Evolutionary conservation across 2,888 invertebrate species (phyloP).

Genomic region (Cheilosia impressa): DNA sequence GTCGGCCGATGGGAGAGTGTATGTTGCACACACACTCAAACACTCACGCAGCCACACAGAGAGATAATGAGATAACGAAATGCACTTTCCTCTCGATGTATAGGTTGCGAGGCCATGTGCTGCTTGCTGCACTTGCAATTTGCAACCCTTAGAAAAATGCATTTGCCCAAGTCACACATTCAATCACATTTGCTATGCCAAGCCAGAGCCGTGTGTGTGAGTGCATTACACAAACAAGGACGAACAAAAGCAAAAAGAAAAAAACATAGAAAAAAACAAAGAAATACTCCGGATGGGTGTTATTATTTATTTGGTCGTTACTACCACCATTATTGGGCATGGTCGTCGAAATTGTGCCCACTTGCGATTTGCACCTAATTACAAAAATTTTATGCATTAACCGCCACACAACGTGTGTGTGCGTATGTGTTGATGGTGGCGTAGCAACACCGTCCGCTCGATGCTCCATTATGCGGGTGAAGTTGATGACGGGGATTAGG

Average conservation of each 20-base stretch:
- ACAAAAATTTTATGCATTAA: constrained; percentile 42
- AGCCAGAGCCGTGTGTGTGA: background rate
- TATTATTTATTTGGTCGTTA: constrained; percentile 42
- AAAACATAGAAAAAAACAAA: background rate
- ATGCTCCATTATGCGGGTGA: background rate
- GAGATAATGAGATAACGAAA: constrained; percentile 7
- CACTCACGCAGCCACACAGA: background rate
- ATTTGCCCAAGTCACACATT: background rate
- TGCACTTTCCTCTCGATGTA: constrained; percentile 38
- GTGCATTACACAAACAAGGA: background rate
- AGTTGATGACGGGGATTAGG: background rate
- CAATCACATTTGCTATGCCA: too few species aligned
- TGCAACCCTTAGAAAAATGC: constrained; percentile 35
- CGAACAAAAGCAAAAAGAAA: background rate
- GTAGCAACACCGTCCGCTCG: background rate
- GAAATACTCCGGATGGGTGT: background rate
- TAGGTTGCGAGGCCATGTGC: constrained; percentile 14
- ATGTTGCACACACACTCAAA: background rate
- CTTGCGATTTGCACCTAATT: constrained; percentile 44
- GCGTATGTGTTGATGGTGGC: background rate
- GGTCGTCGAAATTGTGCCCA: background rate
- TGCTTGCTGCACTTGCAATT: constrained; percentile 34
- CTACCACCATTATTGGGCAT: background rate
- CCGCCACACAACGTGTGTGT: constrained; percentile 15
- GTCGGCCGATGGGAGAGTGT: background rate